Base-by-base conservation (phyloP, 2,113 vertebrate genomes). In the Ciconia stormi region DNA sequence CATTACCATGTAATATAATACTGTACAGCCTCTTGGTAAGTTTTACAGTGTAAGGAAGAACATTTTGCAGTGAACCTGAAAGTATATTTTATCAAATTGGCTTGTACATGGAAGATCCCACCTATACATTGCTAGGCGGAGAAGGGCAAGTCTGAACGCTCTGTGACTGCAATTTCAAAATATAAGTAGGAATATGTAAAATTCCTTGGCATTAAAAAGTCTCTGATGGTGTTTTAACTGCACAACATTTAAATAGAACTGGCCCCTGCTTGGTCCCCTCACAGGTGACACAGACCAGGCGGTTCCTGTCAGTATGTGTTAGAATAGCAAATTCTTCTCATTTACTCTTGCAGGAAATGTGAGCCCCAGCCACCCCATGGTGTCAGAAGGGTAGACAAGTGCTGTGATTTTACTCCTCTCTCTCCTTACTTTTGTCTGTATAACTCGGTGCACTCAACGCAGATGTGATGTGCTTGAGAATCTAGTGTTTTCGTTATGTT, bases 1-100 rank as follows among this genome's bases (percentile, higher is more conserved):
- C 97, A 97, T 98, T 96, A 97, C 76, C 93, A 25, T 90, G 97
- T 97, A 98, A 98, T 89, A 94, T 92, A 98, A 98, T 96, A 94
- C 81, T 90, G 67, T 78, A 38, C 85, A 93, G 85, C 81, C 44
- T 96, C 63, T 91, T 89, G 72, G 61, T 89, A 89, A 89, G 90
- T 96, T 96, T 97, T 84, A 34, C 73, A 55, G 15, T 72, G 63
- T 84, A 66, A 85, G 69, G 52, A 94, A 94, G 90, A 96, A 76
- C 40, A 80, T 93, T 95, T 90, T 77, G 77, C 36, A 23, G 94
- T 95, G 87, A 95, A 87, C 65, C 73, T 89, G 92, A 91, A 87
- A 74, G 66, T 65, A 13, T 72, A 76, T 62, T 56, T 47, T 96
- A 79, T 82, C 20, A 16, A 89, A 67, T 59, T 59, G 56, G 73